Evolutionary conservation across 2,888 invertebrate species (phyloP).

Genomic region (Eupelmus urozonus): DNA sequence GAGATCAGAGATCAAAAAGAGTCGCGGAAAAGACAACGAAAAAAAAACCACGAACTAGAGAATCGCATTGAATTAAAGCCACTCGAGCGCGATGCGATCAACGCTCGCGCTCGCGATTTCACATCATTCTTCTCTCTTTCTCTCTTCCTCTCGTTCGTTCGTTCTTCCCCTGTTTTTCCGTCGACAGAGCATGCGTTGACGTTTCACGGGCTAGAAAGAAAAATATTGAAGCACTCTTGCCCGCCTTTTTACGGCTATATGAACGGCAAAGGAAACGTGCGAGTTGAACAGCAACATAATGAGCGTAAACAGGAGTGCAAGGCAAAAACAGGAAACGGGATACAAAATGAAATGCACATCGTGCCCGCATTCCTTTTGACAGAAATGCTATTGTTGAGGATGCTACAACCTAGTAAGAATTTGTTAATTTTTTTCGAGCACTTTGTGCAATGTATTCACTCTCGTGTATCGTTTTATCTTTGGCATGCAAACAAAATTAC

Average conservation of each 20-base stretch:
- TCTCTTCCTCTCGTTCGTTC: too few species aligned
- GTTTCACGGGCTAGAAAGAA: constrained; percentile 7
- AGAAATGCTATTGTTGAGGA: too few species aligned
- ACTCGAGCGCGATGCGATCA: constrained; percentile 57
- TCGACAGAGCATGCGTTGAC: not conserved
- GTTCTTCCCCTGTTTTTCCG: not conserved
- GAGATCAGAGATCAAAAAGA: too few species aligned
- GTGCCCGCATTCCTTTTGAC: too few species aligned
- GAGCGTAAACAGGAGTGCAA: constrained; percentile 23
- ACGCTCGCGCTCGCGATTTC: constrained; percentile 10
- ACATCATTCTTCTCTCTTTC: constrained; percentile 14
- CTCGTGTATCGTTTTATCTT: too few species aligned
- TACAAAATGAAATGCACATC: constrained; percentile 3
- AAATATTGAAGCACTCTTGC: constrained; percentile 27
- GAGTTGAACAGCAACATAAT: constrained; percentile 22
- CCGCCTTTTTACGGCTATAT: not conserved
- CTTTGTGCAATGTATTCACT: too few species aligned
- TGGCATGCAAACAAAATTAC: too few species aligned
- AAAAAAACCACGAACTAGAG: not conserved
- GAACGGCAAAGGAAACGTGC: not conserved
- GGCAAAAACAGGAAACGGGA: not conserved
- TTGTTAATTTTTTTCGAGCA: too few species aligned
- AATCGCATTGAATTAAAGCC: constrained; percentile 59
- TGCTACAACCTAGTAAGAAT: too few species aligned
- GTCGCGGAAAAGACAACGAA: not conserved